phyloP scores from a whole-genome alignment of 2,797 vertebrate genomes.

The Jordanella pulchra region DNA sequence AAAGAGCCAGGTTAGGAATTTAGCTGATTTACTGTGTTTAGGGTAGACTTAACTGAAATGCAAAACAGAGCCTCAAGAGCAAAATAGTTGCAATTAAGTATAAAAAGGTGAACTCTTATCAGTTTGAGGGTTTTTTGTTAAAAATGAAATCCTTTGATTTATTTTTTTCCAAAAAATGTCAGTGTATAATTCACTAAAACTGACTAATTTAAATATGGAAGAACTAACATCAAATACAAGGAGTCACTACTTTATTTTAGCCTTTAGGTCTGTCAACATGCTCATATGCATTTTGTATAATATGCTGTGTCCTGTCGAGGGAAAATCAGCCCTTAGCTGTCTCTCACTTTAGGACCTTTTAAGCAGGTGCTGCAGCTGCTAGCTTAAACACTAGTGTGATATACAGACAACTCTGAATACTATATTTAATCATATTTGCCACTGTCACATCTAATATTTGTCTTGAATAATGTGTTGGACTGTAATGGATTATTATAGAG shows the following conservation, averaged over 20 bases:
- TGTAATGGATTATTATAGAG: background rate
- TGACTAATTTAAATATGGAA: background rate
- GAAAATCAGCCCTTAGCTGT: conserved; percentile 48
- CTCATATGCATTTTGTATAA: too few species aligned
- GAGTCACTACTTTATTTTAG: background rate
- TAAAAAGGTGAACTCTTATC: background rate
- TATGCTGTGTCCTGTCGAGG: conserved; percentile 44
- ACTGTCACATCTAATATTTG: background rate
- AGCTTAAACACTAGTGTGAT: conserved; percentile 29
- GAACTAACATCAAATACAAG: background rate
- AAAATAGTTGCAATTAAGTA: conserved; percentile 2
- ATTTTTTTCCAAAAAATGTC: background rate
- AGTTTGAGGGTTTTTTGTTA: background rate
- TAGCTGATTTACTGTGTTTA: conserved; percentile 27
- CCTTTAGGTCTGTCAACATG: conserved; percentile 18
- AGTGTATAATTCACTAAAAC: background rate
- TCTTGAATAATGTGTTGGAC: background rate
- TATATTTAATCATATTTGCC: background rate
- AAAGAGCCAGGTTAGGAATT: conserved; percentile 44
- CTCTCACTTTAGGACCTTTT: conserved; percentile 40
- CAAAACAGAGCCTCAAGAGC: conserved; percentile 6
- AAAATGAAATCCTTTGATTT: too few species aligned
- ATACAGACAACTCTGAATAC: background rate
- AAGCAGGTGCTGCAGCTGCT: conserved; percentile 41
- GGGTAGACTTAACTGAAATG: conserved; percentile 16